Conservation (phyloP, 2,888 invertebrate genomes). For the Mythimna loreyi region DNA sequence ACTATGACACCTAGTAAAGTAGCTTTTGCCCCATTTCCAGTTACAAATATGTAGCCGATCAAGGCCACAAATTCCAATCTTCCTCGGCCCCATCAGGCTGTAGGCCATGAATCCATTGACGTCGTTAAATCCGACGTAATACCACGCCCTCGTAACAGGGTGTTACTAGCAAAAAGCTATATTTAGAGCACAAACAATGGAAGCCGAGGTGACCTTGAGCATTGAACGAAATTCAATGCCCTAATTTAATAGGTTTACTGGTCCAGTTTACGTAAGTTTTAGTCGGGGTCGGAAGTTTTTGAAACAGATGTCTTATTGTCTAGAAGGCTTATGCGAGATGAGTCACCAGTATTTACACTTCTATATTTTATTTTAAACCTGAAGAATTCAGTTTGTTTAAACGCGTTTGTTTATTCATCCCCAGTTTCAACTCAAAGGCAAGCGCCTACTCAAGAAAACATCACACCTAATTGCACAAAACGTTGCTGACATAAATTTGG, state of each 20-base stretch:
- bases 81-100: conserved; percentile 12
- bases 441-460: too few species aligned
- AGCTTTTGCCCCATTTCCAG: too few species aligned
- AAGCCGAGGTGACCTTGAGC: conserved; percentile 42
- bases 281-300: neutral
- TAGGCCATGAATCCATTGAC: conserved; percentile 48
- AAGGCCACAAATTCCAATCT: conserved; percentile 26
- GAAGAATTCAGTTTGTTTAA: too few species aligned
- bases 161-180: conserved; percentile 50
- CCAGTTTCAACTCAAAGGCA: too few species aligned
- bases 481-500: too few species aligned
- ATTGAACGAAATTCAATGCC: conserved; percentile 36
- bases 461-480: too few species aligned
- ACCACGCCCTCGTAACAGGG: conserved; percentile 52
- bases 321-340: too few species aligned
- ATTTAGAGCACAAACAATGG: conserved; percentile 56
- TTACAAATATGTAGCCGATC: neutral
- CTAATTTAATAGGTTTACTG: conserved; percentile 37
- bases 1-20: too few species aligned
- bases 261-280: neutral
- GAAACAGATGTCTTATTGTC: neutral
- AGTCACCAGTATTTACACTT: too few species aligned
- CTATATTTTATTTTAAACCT: too few species aligned
- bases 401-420: too few species aligned
- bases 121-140: conserved; percentile 55